Evolutionary conservation across 2,797 vertebrate species (phyloP).

Genomic region (Loris lydekkerianus): DNA sequence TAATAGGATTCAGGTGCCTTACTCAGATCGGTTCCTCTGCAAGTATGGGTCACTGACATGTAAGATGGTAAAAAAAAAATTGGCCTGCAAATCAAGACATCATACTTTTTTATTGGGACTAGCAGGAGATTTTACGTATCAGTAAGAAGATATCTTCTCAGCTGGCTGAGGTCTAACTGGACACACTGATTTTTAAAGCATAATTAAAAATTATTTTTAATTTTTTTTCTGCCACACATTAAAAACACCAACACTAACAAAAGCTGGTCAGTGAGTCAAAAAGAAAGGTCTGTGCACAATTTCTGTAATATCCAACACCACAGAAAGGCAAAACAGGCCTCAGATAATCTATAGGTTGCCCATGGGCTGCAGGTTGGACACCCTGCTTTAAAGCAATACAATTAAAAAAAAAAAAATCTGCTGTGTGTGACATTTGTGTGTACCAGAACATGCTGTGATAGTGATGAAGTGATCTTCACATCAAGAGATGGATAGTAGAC

Average conservation of each 20-base stretch:
- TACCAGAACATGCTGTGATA: background rate
- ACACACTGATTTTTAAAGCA: slow-evolving; percentile 53
- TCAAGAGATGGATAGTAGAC: slow-evolving; percentile 22
- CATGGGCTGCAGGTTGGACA: too few relatives aligned
- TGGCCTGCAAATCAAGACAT: slow-evolving; percentile 33
- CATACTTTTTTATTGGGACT: slow-evolving; percentile 31
- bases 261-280: too few relatives aligned
- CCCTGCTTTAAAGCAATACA: slow-evolving; percentile 1
- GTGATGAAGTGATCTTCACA: slow-evolving; percentile 48
- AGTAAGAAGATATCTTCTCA: slow-evolving; percentile 41
- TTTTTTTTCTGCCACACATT: too few relatives aligned
- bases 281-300: too few relatives aligned
- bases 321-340: too few relatives aligned
- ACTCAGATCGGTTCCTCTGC: background rate
- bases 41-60: background rate
- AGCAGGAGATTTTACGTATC: slow-evolving; percentile 28
- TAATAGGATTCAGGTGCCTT: background rate
- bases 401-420: background rate
- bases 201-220: too few relatives aligned
- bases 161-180: slow-evolving; percentile 44
- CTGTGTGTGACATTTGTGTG: slow-evolving; percentile 43
- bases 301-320: too few relatives aligned
- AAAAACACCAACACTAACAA: too few relatives aligned
- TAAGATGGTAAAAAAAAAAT: background rate
- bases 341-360: too few relatives aligned